These are phyloP conservation scores for Laspeyria flexula DNA, from an alignment of 2,888 invertebrate genomes.

Conservation along the genomic window DNA sequence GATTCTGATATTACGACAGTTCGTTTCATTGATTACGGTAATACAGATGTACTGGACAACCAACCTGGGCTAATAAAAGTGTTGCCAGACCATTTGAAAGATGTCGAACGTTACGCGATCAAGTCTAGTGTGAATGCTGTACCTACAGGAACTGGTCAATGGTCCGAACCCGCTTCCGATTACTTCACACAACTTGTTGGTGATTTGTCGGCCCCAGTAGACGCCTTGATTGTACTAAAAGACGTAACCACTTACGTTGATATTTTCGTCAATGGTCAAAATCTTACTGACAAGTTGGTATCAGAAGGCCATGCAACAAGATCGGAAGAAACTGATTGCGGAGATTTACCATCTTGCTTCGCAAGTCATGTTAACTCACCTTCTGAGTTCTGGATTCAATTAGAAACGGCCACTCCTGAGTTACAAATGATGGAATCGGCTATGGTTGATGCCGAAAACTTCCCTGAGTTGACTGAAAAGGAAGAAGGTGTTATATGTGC, in stretches of 20 bases:
- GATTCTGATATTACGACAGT: conserved; percentile 91
- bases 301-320: conserved; percentile 85
- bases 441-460: conserved; percentile 83
- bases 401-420: conserved; percentile 86
- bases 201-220: conserved; percentile 78
- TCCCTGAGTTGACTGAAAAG: conserved; percentile 76
- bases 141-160: conserved; percentile 87
- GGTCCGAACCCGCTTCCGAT: conserved; percentile 88
- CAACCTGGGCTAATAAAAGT: conserved; percentile 86
- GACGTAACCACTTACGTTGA: conserved; percentile 88
- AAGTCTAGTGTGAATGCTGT: conserved; percentile 89
- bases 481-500: conserved; percentile 87
- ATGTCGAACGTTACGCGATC: conserved; percentile 84
- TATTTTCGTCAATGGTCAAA: conserved; percentile 86
- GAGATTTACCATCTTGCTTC: conserved; percentile 87
- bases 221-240: conserved; percentile 84
- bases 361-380: conserved; percentile 91
- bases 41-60: conserved; percentile 90
- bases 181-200: conserved; percentile 83
- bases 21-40: conserved; percentile 92
- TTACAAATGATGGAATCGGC: conserved; percentile 86
- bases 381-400: conserved; percentile 92
- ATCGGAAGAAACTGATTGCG: conserved; percentile 82
- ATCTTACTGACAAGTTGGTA: conserved; percentile 87
- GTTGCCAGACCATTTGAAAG: conserved; percentile 86